Base-by-base conservation (phyloP, 2,113 vertebrate genomes). In the Jaculus jaculus region DNA sequence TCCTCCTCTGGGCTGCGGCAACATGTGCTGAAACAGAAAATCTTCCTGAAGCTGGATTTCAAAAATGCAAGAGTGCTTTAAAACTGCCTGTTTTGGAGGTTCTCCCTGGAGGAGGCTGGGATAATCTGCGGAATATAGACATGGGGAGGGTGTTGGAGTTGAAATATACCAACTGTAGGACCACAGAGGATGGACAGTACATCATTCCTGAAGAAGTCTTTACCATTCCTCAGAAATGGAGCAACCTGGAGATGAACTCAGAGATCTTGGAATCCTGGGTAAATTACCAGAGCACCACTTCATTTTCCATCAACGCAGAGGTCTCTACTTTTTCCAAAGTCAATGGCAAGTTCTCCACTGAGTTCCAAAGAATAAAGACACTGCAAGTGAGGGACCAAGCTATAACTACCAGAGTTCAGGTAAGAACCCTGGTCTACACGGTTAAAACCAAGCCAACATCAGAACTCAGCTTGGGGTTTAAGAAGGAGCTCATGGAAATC, bases 61-160 rank as follows among this genome's bases (percentile, higher is more conserved):
- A 96, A 5, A 93, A 92, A 28, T 99, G 99, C 91, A 98, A 97
- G 91, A 87, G 94, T 83, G 93, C 96, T 85, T 60, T 96, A 82
- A 98, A 98, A 7, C 77, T 98, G 34, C 96, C 98, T 1, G 97
- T 98, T 0, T 96, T 99, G 92, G 99, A 99, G 95, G 99, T 99
- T 78, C 97, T 99, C 60, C 99, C 99, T 0, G 99, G 99, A 0
- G 99, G 99, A 0, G 99, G 99, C 54, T 99, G 99, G 99, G 99
- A 99, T 94, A 99, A 99, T 71, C 98, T 99, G 60, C 97, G 99
- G 2, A 99, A 99, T 90, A 4, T 99, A 90, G 99, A 99, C 83
- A 98, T 98, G 98, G 99, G 99, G 5, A 98, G 98, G 84, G 99
- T 99, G 83, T 98, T 99, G 98, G 98, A 97, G 81, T 80, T 99